Evolutionary conservation across 2,113 vertebrate genomes (phyloP).

Genomic region (Mesembrinibis cayennensis): DNA sequence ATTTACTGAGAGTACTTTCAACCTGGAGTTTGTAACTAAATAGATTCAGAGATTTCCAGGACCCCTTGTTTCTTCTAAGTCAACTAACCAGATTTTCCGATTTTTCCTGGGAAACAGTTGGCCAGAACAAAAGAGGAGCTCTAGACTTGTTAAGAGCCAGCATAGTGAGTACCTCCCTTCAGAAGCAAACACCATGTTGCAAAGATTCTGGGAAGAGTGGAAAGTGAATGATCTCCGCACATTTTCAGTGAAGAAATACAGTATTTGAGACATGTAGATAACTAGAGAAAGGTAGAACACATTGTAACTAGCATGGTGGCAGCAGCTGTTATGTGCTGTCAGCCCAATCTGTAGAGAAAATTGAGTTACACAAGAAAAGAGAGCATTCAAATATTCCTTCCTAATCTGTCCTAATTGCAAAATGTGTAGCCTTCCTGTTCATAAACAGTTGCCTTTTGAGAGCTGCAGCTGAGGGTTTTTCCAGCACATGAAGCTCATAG

Average conservation of each 20-base stretch:
- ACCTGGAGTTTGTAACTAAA: neutral
- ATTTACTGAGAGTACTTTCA: neutral
- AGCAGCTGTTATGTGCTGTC: neutral
- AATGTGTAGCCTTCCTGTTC: neutral
- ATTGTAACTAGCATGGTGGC: neutral
- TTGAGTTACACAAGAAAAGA: neutral
- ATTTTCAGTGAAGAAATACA: neutral
- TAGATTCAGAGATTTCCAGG: neutral
- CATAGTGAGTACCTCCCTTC: neutral
- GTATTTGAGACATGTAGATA: neutral
- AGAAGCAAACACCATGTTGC: neutral
- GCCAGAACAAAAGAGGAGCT: neutral
- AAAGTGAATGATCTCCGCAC: neutral
- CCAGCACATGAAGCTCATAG: neutral
- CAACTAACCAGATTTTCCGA: neutral
- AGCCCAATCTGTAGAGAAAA: neutral
- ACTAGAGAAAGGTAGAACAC: neutral
- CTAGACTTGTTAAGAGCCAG: neutral
- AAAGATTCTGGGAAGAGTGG: neutral
- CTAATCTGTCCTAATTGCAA: neutral
- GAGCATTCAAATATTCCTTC: neutral
- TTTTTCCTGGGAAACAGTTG: neutral
- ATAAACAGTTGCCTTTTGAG: neutral
- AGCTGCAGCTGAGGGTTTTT: neutral
- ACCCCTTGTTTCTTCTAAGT: neutral